Conservation (phyloP, 2,888 invertebrate species). For the Dryadula phaetusa region DNA sequence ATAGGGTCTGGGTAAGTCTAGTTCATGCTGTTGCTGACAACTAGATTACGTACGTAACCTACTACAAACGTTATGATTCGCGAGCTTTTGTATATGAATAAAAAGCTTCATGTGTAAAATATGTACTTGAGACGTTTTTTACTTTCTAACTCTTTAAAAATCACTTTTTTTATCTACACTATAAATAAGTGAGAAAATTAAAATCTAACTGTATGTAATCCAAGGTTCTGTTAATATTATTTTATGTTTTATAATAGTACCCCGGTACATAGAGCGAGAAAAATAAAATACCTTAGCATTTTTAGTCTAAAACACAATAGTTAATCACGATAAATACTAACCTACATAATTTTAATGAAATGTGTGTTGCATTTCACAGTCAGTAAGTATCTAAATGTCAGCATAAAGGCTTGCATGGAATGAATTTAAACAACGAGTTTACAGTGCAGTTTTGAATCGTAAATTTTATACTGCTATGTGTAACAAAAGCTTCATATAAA, state of each 20-base stretch:
- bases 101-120: not conserved
- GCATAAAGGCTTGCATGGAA: conserved; percentile 48
- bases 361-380: conserved; percentile 46
- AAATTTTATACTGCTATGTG: conserved; percentile 32
- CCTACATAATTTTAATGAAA: conserved; percentile 34
- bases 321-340: conserved; percentile 7
- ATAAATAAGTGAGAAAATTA: too few relatives aligned
- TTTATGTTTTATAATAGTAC: too few relatives aligned
- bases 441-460: conserved; percentile 39
- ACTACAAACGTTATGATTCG: not conserved
- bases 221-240: too few relatives aligned
- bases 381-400: conserved; percentile 49
- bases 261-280: not conserved
- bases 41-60: conserved; percentile 24
- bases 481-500: conserved; percentile 32
- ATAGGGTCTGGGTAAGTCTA: conserved; percentile 36
- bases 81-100: not conserved
- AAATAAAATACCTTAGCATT: not conserved
- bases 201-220: too few relatives aligned
- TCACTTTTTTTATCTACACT: too few relatives aligned
- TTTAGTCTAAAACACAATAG: conserved; percentile 2
- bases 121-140: not conserved
- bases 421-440: conserved; percentile 47
- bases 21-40: conserved; percentile 24
- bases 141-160: too few relatives aligned